These are phyloP conservation scores for Boloria selene DNA, from an alignment of 2,888 invertebrate genomes.

Conservation along the genomic window DNA sequence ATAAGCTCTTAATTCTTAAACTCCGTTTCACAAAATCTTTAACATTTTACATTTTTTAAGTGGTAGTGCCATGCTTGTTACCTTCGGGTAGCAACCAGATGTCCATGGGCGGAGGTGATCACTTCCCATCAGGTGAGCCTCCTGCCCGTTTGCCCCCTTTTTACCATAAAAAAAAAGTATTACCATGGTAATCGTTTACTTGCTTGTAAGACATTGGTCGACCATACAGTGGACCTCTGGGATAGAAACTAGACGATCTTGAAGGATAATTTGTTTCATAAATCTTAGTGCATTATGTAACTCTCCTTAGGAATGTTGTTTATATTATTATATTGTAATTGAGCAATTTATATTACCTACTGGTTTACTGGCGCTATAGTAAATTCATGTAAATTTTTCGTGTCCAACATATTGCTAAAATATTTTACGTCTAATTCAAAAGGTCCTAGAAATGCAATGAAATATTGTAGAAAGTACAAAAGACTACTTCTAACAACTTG, in stretches of 20 bases:
- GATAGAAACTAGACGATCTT: constrained; percentile 3
- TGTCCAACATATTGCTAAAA: constrained; percentile 15
- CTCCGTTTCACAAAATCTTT: not conserved
- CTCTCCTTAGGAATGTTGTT: constrained; percentile 35
- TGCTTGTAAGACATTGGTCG: not conserved
- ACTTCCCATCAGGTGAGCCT: no score
- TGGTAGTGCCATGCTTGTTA: no score
- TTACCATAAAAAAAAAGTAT: no score
- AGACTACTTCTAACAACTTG: no score
- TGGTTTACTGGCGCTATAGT: constrained; percentile 21
- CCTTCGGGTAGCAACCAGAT: no score
- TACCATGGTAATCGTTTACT: no score
- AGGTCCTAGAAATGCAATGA: not conserved
- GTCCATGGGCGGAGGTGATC: no score
- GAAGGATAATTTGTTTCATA: constrained; percentile 14
- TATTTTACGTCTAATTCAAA: not conserved
- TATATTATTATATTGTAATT: constrained; percentile 31
- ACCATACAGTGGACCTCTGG: not conserved
- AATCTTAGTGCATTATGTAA: constrained; percentile 7
- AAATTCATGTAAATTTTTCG: constrained; percentile 26
- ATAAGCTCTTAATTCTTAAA: no score
- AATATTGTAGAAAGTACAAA: not conserved
- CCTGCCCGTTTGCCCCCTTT: no score
- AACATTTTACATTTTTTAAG: no score
- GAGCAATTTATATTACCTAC: constrained; percentile 31